Evolutionary conservation across 2,888 invertebrate species (phyloP).

Genomic region (Gortyna flavago): DNA sequence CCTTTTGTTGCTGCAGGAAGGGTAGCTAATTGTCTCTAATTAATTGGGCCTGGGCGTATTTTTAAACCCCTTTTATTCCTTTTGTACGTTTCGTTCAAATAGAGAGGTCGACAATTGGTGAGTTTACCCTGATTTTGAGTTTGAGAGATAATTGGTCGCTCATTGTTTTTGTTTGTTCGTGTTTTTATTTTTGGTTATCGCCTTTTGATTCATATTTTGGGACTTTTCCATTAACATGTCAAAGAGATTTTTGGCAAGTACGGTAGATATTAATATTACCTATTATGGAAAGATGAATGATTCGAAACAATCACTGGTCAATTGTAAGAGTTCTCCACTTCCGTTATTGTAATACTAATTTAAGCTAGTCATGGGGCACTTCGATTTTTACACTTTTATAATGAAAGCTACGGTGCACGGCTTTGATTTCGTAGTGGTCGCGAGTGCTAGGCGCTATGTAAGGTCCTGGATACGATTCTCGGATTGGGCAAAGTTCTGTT

Average conservation of each 20-base stretch:
- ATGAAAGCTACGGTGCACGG: too few relatives aligned
- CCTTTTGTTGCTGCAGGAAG: constrained; percentile 87
- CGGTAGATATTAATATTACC: not conserved
- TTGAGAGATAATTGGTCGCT: constrained; percentile 79
- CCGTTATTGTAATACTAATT: too few relatives aligned
- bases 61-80: constrained; percentile 83
- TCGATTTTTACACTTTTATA: too few relatives aligned
- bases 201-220: constrained; percentile 25
- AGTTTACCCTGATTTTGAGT: constrained; percentile 75
- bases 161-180: constrained; percentile 72
- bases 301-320: too few relatives aligned
- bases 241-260: constrained; percentile 3
- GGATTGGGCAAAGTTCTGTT: too few relatives aligned
- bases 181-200: constrained; percentile 55
- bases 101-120: constrained; percentile 72
- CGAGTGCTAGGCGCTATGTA: too few relatives aligned
- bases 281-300: too few relatives aligned
- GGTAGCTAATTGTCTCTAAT: constrained; percentile 89
- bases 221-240: constrained; percentile 14
- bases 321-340: too few relatives aligned
- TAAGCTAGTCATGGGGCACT: too few relatives aligned
- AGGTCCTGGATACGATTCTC: too few relatives aligned
- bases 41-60: constrained; percentile 87
- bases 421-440: too few relatives aligned
- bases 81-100: constrained; percentile 76